Percentiles rank a stretch among this genome's conserved stretches.
phyloP scores from a whole-genome alignment of 1,140 invertebrate genomes.

The Megalonaias nervosa region DNA sequence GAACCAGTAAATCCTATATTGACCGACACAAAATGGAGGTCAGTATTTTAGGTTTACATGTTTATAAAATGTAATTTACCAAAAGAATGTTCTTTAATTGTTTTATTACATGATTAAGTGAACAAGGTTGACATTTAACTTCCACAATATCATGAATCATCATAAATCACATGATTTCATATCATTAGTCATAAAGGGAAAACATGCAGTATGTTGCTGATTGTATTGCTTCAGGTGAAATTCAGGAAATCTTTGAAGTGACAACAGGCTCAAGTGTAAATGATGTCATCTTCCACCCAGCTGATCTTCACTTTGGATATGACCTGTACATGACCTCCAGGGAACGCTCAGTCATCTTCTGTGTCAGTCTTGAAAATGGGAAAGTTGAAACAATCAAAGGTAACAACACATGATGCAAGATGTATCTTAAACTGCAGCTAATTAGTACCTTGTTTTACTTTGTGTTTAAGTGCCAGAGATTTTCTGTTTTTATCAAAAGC shows the following conservation, averaged over 20 bases:
- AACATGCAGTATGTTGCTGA: no score
- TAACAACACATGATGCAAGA: conserved; percentile 27
- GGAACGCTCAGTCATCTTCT: conserved; percentile 84
- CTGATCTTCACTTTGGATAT: conserved; percentile 82
- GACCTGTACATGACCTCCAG: conserved; percentile 83
- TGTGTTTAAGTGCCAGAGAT: no score
- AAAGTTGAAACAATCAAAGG: conserved; percentile 84
- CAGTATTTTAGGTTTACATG: no score
- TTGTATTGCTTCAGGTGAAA: conserved; percentile 48
- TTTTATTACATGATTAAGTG: not conserved
- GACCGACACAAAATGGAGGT: no score
- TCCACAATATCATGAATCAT: not conserved
- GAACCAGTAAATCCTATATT: no score
- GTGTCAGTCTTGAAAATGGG: conserved; percentile 83
- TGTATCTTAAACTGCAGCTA: not conserved
- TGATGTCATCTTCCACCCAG: conserved; percentile 85
- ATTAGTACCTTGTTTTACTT: not conserved
- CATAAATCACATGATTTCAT: not conserved
- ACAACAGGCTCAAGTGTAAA: conserved; percentile 85
- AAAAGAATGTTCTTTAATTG: not conserved
- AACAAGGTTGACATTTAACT: not conserved
- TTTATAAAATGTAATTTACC: not conserved
- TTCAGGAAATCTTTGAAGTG: conserved; percentile 84
- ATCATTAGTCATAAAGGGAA: not conserved
- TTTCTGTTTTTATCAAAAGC: no score